These are phyloP conservation scores for Acanthis flammea DNA, from an alignment of 2,797 vertebrate species.

Conservation along the genomic window DNA sequence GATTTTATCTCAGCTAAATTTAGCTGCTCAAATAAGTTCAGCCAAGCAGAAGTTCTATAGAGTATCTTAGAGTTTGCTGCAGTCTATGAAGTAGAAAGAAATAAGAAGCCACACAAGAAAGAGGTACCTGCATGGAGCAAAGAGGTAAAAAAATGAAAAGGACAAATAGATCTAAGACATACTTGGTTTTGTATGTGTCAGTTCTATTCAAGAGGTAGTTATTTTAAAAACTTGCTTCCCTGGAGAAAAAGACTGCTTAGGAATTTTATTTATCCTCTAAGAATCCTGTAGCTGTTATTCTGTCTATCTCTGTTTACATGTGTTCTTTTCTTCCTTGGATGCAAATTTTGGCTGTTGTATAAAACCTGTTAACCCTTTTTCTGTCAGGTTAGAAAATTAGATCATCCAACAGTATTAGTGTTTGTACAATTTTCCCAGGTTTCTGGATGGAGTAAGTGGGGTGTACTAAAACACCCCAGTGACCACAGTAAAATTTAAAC, in stretches of 20 bases:
- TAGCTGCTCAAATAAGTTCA: background rate
- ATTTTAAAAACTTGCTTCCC: background rate
- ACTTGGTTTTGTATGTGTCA: background rate
- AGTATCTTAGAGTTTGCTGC: background rate
- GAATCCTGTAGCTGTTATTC: background rate
- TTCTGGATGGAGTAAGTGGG: background rate
- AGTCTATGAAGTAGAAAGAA: background rate
- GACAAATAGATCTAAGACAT: background rate
- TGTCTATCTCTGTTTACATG: background rate
- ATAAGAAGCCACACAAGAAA: background rate
- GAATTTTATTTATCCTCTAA: background rate
- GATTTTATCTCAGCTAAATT: background rate
- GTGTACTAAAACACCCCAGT: background rate
- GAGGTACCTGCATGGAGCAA: fast-evolving
- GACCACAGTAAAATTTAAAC: background rate
- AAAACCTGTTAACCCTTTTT: background rate
- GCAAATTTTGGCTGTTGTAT: background rate
- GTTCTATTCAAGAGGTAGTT: background rate
- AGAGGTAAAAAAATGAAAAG: background rate
- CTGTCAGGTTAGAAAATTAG: background rate
- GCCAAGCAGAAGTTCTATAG: background rate
- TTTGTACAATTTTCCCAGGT: background rate
- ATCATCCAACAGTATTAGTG: background rate
- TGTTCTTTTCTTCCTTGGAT: background rate
- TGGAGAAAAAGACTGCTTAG: background rate